Evolutionary conservation across 2,797 vertebrate genomes (phyloP), one percentile per base, ranked within the genome.

Genomic region (Danio kyathit): DNA sequence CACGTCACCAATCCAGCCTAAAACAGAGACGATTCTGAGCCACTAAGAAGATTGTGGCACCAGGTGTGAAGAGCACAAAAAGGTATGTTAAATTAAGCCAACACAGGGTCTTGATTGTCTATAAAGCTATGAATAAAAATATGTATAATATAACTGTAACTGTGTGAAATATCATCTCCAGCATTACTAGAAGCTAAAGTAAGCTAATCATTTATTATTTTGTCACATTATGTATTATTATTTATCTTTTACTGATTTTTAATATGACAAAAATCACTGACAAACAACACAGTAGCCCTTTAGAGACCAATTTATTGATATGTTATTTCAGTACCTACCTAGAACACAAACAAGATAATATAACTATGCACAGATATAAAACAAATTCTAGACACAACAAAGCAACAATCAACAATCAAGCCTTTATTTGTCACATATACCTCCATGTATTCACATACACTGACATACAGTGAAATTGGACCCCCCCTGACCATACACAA

Each of bases 51-150:
- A 81, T 72, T 66, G 74, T 77, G 19, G 66, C 60, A 72, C 79
- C 79, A 49, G 79, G 82, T 64, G 73, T 76, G 65, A 79, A 81
- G 78, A 72, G 65, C 57, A 80, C 77, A 51, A 80, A 56, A 66
- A 65, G 59, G 49, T 74, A 59, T 40, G 48, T 46, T 43, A 56
- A 14, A 48, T 60, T 12, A 13, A 51, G 51, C 13, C 1, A 13
- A 51, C 49, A 51, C 29, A 14, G 54, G 17, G 54, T 57, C n/a
- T n/a, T n/a, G n/a, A n/a, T n/a, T n/a, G n/a, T n/a, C 13, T 67
- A 14, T 21, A 66, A 44, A 1, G 2, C 48, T 46, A 17, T 11
- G 7, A n/a, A 43, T 40, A 41, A 43, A 29, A 64, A 41, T 7
- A 40, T 40, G 16, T 43, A 64, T 19, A 16, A 29, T 29, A n/a